Conservation (phyloP, 2,797 vertebrate genomes). For the Loris lydekkerianus region DNA sequence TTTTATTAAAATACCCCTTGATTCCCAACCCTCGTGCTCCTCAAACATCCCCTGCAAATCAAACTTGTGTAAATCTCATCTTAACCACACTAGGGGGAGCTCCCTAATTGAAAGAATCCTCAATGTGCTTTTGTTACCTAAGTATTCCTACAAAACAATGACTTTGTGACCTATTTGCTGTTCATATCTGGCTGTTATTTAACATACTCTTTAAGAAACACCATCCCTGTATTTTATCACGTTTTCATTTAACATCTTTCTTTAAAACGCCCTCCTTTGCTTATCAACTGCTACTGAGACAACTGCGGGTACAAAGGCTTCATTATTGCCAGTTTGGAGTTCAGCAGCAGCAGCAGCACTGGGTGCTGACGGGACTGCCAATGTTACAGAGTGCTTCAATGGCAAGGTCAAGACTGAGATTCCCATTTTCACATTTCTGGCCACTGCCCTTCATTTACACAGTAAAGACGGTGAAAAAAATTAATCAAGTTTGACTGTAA, state of each 20-base stretch:
- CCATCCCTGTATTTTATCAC: neutral
- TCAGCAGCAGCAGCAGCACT: neutral
- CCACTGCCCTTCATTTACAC: neutral
- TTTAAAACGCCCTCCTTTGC: neutral
- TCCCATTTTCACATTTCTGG: constrained; percentile 32
- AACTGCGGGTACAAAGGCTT: constrained; percentile 4
- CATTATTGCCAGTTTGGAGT: neutral
- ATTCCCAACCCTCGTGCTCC: constrained; percentile 31
- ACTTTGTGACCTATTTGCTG: constrained; percentile 22
- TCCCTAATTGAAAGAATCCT: constrained; percentile 54
- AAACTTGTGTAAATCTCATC: constrained; percentile 31
- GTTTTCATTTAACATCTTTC: neutral
- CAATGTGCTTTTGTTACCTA: neutral
- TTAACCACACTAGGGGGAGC: constrained; percentile 69
- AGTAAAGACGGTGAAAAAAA: neutral
- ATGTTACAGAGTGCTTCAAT: constrained; percentile 10
- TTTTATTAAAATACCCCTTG: constrained; percentile 58
- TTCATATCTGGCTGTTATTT: constrained; percentile 14
- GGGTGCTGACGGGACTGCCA: neutral
- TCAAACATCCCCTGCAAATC: constrained; percentile 47
- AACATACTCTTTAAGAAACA: neutral
- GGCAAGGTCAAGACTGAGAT: constrained; percentile 10
- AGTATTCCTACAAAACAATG: constrained; percentile 33
- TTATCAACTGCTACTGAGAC: neutral
- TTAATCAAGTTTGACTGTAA: neutral